Percentiles rank a stretch among this genome's conserved stretches.
Conservation (phyloP, 2,797 vertebrate genomes). For the Pygocentrus nattereri region DNA sequence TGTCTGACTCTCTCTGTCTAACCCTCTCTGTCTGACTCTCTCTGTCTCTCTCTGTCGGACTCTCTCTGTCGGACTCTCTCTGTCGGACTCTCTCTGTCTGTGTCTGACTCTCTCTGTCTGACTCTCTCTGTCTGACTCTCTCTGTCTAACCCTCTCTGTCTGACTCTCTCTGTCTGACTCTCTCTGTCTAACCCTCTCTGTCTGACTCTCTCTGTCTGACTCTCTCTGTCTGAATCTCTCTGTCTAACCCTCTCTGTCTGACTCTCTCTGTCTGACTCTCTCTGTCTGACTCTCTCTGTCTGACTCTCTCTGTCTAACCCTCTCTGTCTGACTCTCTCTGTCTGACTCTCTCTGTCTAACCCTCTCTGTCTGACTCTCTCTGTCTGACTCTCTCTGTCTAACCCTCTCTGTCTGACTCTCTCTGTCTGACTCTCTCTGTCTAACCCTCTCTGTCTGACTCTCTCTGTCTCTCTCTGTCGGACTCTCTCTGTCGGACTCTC, state of each 20-base stretch:
- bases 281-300: too few species aligned
- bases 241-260: neutral
- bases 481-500: neutral
- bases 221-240: neutral
- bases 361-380: slow-evolving; percentile 7
- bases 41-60: too few species aligned
- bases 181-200: too few species aligned
- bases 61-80: neutral
- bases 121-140: neutral
- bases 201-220: too few species aligned
- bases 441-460: neutral
- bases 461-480: neutral
- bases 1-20: neutral
- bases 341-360: neutral
- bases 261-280: neutral
- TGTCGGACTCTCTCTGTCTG: neutral
- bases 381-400: neutral
- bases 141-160: neutral
- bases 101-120: too few species aligned
- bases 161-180: neutral
- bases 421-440: too few species aligned
- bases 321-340: neutral
- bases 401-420: too few species aligned
- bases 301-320: too few species aligned
- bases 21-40: too few species aligned